These are phyloP conservation scores for Hemiprocne comata DNA, from an alignment of 2,113 vertebrate genomes.

Conservation along the genomic window DNA sequence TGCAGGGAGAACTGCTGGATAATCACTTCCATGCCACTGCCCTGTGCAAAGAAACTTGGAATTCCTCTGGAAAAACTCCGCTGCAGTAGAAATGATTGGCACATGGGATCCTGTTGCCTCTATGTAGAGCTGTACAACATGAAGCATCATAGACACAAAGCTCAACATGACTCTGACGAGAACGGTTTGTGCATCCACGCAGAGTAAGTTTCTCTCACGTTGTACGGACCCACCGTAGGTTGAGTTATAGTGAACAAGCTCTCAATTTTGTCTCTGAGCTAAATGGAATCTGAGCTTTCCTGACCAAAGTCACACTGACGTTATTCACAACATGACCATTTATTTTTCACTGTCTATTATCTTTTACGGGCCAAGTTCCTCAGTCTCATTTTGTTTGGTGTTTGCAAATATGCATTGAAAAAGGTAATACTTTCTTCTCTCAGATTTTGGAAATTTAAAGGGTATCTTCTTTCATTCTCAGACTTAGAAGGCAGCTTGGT, in stretches of 20 bases:
- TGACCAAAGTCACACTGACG: background rate
- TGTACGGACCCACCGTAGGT: background rate
- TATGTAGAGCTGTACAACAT: background rate
- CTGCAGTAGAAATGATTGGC: background rate
- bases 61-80: background rate
- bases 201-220: background rate
- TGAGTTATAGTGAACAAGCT: background rate
- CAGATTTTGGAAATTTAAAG: background rate
- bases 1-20: background rate
- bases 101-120: background rate
- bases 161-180: fast-evolving
- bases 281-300: background rate
- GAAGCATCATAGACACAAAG: fast-evolving
- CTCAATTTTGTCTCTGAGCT: background rate
- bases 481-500: background rate
- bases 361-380: background rate
- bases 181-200: fast-evolving
- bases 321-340: background rate
- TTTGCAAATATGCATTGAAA: background rate
- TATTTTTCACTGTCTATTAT: background rate
- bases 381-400: background rate
- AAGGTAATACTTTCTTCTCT: background rate
- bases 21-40: background rate
- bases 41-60: background rate
- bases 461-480: background rate